Evolutionary conservation across 1,140 invertebrate genomes (phyloP).

Genomic region (Argopecten irradians): DNA sequence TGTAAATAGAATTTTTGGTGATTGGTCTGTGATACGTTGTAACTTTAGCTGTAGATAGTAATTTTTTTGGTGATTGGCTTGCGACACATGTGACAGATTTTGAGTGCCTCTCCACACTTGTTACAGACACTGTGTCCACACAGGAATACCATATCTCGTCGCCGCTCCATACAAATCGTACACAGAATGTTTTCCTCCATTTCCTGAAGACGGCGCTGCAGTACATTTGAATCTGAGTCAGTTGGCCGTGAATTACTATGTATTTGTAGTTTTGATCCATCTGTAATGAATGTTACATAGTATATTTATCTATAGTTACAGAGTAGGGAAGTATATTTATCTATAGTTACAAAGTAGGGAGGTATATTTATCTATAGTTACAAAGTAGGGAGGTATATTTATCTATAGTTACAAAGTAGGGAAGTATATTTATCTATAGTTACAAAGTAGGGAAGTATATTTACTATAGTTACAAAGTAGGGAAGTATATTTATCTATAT

Average conservation of each 20-base stretch:
- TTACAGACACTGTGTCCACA: slow-evolving; percentile 93
- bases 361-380: too few species aligned
- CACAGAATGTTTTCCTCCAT: slow-evolving; percentile 91
- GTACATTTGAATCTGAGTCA: slow-evolving; percentile 77
- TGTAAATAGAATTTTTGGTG: too few species aligned
- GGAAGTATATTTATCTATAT: not conserved
- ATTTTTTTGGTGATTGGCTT: slow-evolving; percentile 93
- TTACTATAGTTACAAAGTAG: too few species aligned
- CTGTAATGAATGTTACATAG: slow-evolving; percentile 39
- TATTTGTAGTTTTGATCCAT: slow-evolving; percentile 41
- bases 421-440: too few species aligned
- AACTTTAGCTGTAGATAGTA: slow-evolving; percentile 36
- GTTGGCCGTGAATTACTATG: slow-evolving; percentile 7
- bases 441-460: too few species aligned
- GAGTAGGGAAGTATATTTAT: too few species aligned
- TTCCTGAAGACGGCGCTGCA: slow-evolving; percentile 91
- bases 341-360: too few species aligned
- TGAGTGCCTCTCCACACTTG: slow-evolving; percentile 87
- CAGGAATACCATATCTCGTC: slow-evolving; percentile 89
- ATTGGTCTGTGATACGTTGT: too few species aligned
- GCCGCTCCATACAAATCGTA: slow-evolving; percentile 81
- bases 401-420: too few species aligned
- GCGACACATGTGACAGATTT: slow-evolving; percentile 94
- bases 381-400: too few species aligned
- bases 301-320: too few species aligned